phyloP scores from a whole-genome alignment of 1,140 invertebrate species.

The Apocrypta bakeri region DNA sequence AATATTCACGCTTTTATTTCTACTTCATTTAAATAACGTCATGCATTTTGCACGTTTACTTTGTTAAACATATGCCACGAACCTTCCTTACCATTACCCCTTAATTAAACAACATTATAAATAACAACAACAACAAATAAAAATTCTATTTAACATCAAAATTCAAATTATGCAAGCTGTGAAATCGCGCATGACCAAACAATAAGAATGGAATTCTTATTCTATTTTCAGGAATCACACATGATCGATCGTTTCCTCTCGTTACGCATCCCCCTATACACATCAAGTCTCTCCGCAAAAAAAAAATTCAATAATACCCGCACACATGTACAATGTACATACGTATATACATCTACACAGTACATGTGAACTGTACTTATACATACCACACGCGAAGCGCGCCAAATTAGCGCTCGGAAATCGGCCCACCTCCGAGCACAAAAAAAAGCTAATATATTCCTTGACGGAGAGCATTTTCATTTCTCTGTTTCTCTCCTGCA shows the following conservation, averaged over 20 bases:
- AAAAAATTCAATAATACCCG: neutral
- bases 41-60: no score
- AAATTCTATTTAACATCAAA: no score
- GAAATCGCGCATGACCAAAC: neutral
- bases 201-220: neutral
- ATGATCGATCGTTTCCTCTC: neutral
- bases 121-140: no score
- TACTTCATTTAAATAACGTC: no score
- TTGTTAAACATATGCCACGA: no score
- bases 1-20: no score
- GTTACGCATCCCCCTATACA: neutral
- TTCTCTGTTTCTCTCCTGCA: conserved; percentile 9
- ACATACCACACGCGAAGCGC: neutral
- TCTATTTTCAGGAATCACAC: neutral
- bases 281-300: neutral
- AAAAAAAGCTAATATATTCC: conserved; percentile 23
- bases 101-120: no score
- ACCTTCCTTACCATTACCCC: no score
- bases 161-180: neutral
- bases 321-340: neutral
- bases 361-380: no score
- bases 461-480: neutral
- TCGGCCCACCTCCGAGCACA: neutral
- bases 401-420: neutral
- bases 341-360: neutral